These are phyloP conservation scores for Lota lota DNA, from an alignment of 2,113 vertebrate genomes.

Conservation along the genomic window DNA sequence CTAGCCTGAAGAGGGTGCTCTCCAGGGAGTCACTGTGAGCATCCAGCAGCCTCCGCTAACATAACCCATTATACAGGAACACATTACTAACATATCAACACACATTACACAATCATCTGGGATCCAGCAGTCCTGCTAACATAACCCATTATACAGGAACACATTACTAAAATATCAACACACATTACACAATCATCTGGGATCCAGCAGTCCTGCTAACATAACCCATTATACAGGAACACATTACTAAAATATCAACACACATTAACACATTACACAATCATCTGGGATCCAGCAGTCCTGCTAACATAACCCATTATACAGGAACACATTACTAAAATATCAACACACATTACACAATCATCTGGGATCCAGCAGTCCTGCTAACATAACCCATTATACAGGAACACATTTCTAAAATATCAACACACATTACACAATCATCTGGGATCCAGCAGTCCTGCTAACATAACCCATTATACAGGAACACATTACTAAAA, in stretches of 20 bases:
- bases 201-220: too few species aligned
- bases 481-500: constrained; percentile 26
- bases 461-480: constrained; percentile 42
- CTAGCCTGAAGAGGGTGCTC: constrained; percentile 79
- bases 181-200: too few species aligned
- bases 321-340: constrained; percentile 26
- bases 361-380: too few species aligned
- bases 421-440: too few species aligned
- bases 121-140: too few species aligned
- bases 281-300: constrained; percentile 68
- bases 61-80: constrained; percentile 33
- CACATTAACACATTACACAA: too few species aligned
- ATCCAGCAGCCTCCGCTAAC: constrained; percentile 66
- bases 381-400: too few species aligned
- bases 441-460: constrained; percentile 68
- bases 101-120: too few species aligned
- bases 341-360: constrained; percentile 7
- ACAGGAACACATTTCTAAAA: too few species aligned
- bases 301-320: constrained; percentile 42
- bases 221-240: too few species aligned
- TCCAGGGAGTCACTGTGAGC: constrained; percentile 77
- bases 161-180: constrained; percentile 5
- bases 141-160: too few species aligned
- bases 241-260: too few species aligned
- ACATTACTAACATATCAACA: constrained; percentile 10